A percentile compares a stretch with the other conserved stretches of the same genome.
Evolutionary conservation across 2,797 vertebrate species (phyloP).

Genomic region (Lacerta bilineata): DNA sequence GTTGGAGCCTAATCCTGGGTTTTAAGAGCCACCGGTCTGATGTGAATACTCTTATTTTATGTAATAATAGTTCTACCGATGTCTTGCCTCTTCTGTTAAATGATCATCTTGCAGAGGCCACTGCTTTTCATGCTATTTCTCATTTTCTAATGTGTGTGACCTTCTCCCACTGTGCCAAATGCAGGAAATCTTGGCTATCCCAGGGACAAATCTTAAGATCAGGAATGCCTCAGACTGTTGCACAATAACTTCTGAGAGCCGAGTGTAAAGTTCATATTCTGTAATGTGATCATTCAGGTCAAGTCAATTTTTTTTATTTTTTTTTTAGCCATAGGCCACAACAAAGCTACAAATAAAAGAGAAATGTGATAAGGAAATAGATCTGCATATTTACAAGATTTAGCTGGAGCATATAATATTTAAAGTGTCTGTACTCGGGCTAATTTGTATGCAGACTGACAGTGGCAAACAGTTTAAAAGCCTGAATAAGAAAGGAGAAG

Average conservation of each 20-base stretch:
- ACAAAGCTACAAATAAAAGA: slow-evolving; percentile 25
- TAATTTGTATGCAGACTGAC: slow-evolving; percentile 49
- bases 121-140: background rate
- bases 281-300: slow-evolving; percentile 24
- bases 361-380: background rate
- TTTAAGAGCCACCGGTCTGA: background rate
- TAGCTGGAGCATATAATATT: background rate
- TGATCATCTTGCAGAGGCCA: background rate
- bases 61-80: slow-evolving; percentile 14
- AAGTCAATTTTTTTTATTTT: slow-evolving; percentile 17
- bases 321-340: slow-evolving; percentile 4
- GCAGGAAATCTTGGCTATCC: background rate
- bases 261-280: slow-evolving; percentile 13
- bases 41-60: slow-evolving; percentile 2
- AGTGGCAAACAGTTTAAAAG: slow-evolving; percentile 41
- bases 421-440: slow-evolving; percentile 2
- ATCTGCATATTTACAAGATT: slow-evolving; percentile 26
- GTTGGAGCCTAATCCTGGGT: background rate
- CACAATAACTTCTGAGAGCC: slow-evolving; percentile 35
- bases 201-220: background rate
- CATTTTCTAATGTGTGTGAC: background rate
- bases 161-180: background rate
- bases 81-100: slow-evolving; percentile 18
- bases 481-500: slow-evolving; percentile 41
- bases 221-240: rapidly evolving